Percentiles rank a stretch among this genome's conserved stretches.
phyloP scores from a whole-genome alignment of 2,888 invertebrate genomes.

The Athrips mouffetella region DNA sequence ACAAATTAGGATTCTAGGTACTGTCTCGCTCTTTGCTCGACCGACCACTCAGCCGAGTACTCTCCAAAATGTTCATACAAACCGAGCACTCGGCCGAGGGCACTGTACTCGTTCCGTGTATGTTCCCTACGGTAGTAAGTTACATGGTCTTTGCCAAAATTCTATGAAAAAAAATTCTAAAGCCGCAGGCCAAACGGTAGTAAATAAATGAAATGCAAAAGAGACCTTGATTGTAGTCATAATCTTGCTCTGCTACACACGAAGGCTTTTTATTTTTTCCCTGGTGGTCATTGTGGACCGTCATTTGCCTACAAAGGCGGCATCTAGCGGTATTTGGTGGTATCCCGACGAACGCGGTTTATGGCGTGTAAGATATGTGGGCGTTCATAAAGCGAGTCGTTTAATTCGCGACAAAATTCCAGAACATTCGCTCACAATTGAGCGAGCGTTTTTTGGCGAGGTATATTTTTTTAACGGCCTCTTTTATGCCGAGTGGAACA shows the following conservation, averaged over 20 bases:
- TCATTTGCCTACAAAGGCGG: neutral
- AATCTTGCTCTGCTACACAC: no score
- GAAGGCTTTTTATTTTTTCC: neutral
- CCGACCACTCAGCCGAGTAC: no score
- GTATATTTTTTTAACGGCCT: neutral
- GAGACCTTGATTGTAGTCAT: neutral
- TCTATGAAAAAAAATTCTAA: no score
- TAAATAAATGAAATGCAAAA: neutral
- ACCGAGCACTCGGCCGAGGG: no score
- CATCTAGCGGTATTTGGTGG: neutral
- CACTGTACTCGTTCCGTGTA: no score
- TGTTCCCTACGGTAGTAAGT: no score
- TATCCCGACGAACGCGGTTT: neutral
- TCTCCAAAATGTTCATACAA: no score
- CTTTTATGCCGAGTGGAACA: no score
- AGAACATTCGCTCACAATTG: neutral
- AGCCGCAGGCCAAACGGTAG: no score
- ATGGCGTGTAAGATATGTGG: constrained; percentile 5
- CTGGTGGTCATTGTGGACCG: neutral
- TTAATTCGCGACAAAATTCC: neutral
- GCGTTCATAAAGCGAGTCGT: neutral
- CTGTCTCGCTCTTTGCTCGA: no score
- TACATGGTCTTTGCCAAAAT: no score
- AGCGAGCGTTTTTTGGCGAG: neutral
- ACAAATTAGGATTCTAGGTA: no score